Evolutionary conservation across 2,888 invertebrate genomes (phyloP).

Genomic region (Chironomus riparius): DNA sequence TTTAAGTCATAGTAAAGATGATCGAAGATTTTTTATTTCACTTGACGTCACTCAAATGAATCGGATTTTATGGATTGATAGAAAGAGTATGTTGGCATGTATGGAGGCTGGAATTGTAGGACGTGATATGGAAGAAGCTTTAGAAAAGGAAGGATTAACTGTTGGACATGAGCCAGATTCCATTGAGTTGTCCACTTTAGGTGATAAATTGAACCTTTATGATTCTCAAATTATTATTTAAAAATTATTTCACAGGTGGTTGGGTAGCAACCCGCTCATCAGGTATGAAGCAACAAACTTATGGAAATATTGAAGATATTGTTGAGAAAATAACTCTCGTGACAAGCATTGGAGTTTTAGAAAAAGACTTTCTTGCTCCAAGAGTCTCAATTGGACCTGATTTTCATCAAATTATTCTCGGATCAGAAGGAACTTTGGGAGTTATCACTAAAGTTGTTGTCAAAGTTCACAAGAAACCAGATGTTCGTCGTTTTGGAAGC

Average conservation of each 20-base stretch:
- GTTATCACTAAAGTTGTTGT: neutral
- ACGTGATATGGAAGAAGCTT: neutral
- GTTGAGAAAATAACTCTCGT: neutral
- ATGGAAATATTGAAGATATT: slow-evolving; percentile 17
- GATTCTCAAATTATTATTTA: too few species aligned
- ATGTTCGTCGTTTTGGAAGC: neutral
- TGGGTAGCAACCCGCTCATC: neutral
- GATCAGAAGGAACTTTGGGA: neutral
- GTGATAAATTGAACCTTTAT: too few species aligned
- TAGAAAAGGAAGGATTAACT: neutral
- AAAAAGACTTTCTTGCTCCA: neutral
- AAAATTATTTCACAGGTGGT: neutral
- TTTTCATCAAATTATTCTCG: neutral
- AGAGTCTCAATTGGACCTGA: slow-evolving; percentile 3
- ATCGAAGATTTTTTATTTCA: neutral
- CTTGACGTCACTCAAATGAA: slow-evolving; percentile 17
- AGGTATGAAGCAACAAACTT: slow-evolving; percentile 11
- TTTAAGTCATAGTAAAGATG: neutral
- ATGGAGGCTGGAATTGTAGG: slow-evolving; percentile 4
- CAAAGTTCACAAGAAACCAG: neutral
- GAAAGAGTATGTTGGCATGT: too few species aligned
- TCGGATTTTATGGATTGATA: neutral
- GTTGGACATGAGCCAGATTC: slow-evolving; percentile 13
- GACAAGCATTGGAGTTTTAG: neutral
- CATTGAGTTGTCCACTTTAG: slow-evolving; percentile 5